Conservation (phyloP, 2,113 vertebrate species). For the Xyrauchen texanus region DNA sequence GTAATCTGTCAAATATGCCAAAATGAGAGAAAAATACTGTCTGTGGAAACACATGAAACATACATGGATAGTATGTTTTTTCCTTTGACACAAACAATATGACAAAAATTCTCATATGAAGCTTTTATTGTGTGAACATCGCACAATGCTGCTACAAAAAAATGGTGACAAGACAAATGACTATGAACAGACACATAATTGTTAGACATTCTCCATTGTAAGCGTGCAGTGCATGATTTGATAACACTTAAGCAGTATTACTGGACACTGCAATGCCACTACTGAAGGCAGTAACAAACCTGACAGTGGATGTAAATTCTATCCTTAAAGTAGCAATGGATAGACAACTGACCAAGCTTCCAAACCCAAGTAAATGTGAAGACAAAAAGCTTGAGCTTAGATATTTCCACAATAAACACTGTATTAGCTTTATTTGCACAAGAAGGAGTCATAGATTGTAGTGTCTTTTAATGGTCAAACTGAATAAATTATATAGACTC, state of each 20-base stretch:
- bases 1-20: too few relatives aligned
- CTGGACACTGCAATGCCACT: too few relatives aligned
- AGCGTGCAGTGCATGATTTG: constrained; percentile 5
- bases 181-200: constrained; percentile 35
- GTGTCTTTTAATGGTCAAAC: background rate
- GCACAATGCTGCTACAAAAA: constrained; percentile 39
- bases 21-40: too few relatives aligned
- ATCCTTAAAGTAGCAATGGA: too few relatives aligned
- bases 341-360: too few relatives aligned
- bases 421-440: background rate
- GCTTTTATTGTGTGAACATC: constrained; percentile 34
- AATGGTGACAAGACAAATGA: constrained; percentile 24
- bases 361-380: background rate
- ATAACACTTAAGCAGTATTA: constrained; percentile 5
- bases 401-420: constrained; percentile 27
- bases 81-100: too few relatives aligned
- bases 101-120: constrained; percentile 27
- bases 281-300: too few relatives aligned
- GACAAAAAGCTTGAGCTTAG: constrained; percentile 21
- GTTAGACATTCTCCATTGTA: background rate
- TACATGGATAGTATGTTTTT: too few relatives aligned
- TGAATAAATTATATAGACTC: constrained; percentile 5
- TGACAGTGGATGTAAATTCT: too few relatives aligned
- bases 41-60: too few relatives aligned
- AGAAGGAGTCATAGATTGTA: background rate